A percentile compares a stretch with the other conserved stretches of the same genome.
Evolutionary conservation across 2,113 vertebrate species (phyloP).

Genomic region (Austrofundulus limnaeus): DNA sequence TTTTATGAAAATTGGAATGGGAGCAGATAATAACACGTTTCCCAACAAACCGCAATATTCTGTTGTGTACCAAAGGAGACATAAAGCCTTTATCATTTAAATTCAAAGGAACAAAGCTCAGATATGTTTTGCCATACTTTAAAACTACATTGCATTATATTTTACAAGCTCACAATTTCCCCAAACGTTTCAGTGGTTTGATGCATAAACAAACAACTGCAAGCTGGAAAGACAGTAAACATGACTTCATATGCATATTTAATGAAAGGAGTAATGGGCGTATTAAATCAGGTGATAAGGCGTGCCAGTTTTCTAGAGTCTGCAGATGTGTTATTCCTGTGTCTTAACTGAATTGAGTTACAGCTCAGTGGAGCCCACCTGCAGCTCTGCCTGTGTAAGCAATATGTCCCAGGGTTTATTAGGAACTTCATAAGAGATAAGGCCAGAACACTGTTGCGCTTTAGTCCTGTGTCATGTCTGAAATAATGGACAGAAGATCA

Average conservation of each 20-base stretch:
- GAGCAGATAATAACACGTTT: no score
- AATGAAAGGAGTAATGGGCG: neutral
- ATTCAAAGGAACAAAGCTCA: neutral
- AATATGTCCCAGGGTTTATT: conserved; percentile 34
- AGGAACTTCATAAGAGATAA: conserved; percentile 25
- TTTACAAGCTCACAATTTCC: neutral
- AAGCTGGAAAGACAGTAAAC: neutral
- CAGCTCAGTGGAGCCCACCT: conserved; percentile 58
- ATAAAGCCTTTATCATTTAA: neutral
- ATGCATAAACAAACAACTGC: neutral
- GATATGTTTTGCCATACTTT: neutral
- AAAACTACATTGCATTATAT: neutral
- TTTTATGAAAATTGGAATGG: no score
- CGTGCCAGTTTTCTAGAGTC: conserved; percentile 10
- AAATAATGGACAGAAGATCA: conserved; percentile 17
- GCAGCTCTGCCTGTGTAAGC: conserved; percentile 51
- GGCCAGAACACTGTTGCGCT: conserved; percentile 24
- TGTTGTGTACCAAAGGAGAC: neutral
- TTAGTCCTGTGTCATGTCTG: conserved; percentile 25
- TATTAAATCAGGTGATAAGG: conserved; percentile 14
- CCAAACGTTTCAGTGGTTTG: conserved; percentile 1
- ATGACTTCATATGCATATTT: neutral
- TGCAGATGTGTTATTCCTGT: conserved; percentile 25
- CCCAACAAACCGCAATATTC: neutral
- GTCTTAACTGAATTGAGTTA: neutral